phyloP scores from a whole-genome alignment of 2,888 invertebrate species.

The Luperina nickerlii region DNA sequence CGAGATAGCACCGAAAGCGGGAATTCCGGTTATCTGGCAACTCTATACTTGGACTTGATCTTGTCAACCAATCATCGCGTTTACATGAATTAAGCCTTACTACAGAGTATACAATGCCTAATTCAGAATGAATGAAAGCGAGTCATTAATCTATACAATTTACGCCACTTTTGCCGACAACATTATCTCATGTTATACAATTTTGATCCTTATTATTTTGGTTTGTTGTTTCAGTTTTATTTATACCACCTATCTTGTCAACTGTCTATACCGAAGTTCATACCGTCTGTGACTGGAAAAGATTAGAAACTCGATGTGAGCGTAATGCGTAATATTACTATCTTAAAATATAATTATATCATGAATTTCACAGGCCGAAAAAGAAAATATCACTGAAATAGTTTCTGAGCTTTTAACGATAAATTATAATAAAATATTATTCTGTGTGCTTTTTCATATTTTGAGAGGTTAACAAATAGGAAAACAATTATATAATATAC shows the following conservation, averaged over 20 bases:
- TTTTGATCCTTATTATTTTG: constrained; percentile 7
- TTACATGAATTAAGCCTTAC: constrained; percentile 18
- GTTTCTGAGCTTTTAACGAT: no score
- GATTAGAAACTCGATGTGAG: background rate
- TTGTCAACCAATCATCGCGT: background rate
- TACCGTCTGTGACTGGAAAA: background rate
- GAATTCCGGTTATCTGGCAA: constrained; percentile 43
- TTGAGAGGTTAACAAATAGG: no score
- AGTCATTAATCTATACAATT: background rate
- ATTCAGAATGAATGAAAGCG: background rate
- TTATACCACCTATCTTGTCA: background rate
- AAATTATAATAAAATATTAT: no score
- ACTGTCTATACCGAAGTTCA: background rate
- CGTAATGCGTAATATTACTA: no score
- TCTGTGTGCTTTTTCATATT: no score
- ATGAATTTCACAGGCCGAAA: no score
- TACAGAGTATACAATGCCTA: rapidly evolving
- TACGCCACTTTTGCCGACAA: background rate
- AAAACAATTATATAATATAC: no score
- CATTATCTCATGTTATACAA: background rate
- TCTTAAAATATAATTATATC: no score
- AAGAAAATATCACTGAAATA: no score
- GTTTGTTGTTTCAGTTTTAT: background rate
- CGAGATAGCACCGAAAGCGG: background rate
- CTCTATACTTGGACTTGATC: constrained; percentile 27